phyloP scores from a whole-genome alignment of 2,797 vertebrate species.

The Semotilus atromaculatus region DNA sequence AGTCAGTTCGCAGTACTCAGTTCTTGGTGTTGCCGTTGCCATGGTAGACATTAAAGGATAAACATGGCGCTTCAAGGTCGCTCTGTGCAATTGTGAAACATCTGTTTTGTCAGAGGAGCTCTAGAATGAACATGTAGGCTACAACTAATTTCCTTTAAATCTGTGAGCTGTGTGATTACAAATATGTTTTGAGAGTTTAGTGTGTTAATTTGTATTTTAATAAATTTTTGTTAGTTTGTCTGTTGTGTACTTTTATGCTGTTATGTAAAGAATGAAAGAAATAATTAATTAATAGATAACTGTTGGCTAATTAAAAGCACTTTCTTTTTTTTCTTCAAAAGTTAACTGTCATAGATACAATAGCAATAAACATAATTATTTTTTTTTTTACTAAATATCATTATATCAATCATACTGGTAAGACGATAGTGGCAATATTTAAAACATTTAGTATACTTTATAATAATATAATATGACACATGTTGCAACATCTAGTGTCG shows the following conservation, averaged over 20 bases:
- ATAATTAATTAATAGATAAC: not conserved
- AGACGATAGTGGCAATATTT: not conserved
- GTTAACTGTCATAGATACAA: no score
- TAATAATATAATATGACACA: no score
- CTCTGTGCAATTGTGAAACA: slow-evolving; percentile 36
- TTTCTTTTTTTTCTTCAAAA: not conserved
- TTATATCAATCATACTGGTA: not conserved
- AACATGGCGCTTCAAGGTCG: slow-evolving; percentile 47
- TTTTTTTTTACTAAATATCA: not conserved
- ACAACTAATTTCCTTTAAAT: not conserved
- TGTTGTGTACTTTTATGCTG: no score
- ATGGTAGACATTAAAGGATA: slow-evolving; percentile 64
- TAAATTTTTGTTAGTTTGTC: no score
- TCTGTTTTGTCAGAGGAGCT: slow-evolving; percentile 48
- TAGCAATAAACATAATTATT: no score
- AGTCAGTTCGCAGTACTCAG: slow-evolving; percentile 4
- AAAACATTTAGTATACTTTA: not conserved
- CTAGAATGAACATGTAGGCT: slow-evolving; percentile 41
- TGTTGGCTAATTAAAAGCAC: not conserved
- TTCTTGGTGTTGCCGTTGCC: slow-evolving; percentile 62
- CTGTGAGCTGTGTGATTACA: slow-evolving; percentile 2
- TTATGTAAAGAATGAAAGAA: no score
- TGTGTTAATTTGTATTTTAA: not conserved
- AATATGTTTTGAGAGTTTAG: not conserved
- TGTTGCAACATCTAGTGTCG: no score